phyloP scores from a whole-genome alignment of 92 coral and sea anemone species.

The Galaxea fascicularis region DNA sequence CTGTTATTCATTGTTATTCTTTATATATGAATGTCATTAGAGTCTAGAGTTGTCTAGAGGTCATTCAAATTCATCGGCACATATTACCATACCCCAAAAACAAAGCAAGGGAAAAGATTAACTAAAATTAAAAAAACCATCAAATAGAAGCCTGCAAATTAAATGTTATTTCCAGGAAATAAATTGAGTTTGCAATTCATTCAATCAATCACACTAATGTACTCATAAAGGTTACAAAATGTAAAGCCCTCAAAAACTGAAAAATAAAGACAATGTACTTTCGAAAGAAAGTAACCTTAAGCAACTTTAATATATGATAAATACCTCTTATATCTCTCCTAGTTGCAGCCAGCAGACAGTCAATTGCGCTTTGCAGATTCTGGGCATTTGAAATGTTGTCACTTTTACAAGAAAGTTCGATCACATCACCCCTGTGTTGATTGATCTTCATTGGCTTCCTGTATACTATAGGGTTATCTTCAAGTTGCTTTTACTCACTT shows the following conservation, averaged over 20 bases:
- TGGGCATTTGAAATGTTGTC: slow-evolving; percentile 26
- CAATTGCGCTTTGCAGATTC: slow-evolving; percentile 28
- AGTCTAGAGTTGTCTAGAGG: too few species aligned
- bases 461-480: too few species aligned
- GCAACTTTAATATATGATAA: slow-evolving; percentile 18
- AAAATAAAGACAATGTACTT: slow-evolving; percentile 28
- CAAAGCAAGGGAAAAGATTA: slow-evolving; percentile 24
- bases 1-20: too few species aligned
- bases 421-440: too few species aligned
- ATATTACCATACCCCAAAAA: too few species aligned
- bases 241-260: slow-evolving; percentile 41
- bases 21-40: too few species aligned
- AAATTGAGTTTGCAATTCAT: slow-evolving; percentile 33
- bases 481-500: too few species aligned
- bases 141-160: slow-evolving; percentile 19
- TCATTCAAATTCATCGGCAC: slow-evolving; percentile 2
- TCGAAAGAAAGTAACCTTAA: slow-evolving; percentile 21
- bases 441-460: too few species aligned
- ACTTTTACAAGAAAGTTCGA: too few species aligned
- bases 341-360: slow-evolving; percentile 14
- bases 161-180: slow-evolving; percentile 19
- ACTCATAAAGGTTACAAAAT: slow-evolving; percentile 33
- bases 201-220: slow-evolving; percentile 31
- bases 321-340: slow-evolving; percentile 28
- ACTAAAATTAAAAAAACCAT: slow-evolving; percentile 3